A percentile compares a stretch with the other conserved stretches of the same genome.
Conservation (phyloP, 1,140 invertebrate genomes). For the Orchestia grillus region DNA sequence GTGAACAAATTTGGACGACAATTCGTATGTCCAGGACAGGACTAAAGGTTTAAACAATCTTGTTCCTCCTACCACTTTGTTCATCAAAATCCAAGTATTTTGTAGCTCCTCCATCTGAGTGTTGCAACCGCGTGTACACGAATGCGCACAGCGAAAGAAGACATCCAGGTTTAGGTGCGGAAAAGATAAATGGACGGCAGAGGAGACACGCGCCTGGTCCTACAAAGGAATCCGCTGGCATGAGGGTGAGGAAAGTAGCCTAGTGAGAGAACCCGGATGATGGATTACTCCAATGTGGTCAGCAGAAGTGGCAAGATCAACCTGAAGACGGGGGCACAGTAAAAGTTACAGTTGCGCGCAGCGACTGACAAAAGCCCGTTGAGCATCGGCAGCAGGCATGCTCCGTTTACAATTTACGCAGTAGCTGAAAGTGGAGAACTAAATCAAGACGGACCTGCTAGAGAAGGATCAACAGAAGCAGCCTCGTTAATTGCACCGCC, state of each 20-base stretch:
- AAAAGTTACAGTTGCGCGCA: neutral
- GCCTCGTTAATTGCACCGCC: neutral
- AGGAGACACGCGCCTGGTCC: neutral
- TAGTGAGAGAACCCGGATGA: neutral
- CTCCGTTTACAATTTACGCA: no score
- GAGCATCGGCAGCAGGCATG: neutral
- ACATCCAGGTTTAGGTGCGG: neutral
- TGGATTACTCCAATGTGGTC: neutral
- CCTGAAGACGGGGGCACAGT: neutral
- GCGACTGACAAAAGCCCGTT: neutral
- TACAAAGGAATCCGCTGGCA: neutral
- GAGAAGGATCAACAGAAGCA: neutral
- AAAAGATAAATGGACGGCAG: neutral
- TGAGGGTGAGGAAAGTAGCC: neutral
- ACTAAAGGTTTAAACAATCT: no score
- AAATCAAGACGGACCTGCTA: neutral
- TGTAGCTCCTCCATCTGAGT: neutral
- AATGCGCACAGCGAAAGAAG: neutral
- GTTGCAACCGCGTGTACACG: neutral
- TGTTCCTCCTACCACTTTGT: no score
- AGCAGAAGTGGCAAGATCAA: neutral
- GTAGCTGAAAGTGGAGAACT: no score
- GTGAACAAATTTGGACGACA: no score
- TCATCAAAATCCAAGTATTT: neutral
- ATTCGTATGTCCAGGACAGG: no score